Evolutionary conservation across 2,113 vertebrate genomes (phyloP), one percentile per base, ranked within the genome.

Genomic region (Amazona guildingii): DNA sequence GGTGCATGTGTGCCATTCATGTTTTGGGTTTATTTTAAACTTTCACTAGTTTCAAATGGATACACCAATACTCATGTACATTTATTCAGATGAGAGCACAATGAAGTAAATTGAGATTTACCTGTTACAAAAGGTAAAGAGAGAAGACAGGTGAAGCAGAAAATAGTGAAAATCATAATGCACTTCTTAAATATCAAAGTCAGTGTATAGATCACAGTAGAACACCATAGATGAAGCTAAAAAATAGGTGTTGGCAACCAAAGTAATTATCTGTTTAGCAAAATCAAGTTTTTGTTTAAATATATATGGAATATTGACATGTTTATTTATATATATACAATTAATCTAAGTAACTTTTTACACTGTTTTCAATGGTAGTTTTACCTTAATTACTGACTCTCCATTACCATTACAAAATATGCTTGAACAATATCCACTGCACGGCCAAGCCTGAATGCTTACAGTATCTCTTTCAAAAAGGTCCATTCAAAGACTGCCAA

Each of bases 401-500:
- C 51, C 43, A 79, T 23, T 37, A 48, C 8, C 54, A n/a, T 39
- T 59, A 78, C 48, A 69, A 92, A 88, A 35, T 20, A n/a, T 8
- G 72, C 37, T 44, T 9, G 7, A 74, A 88, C 85, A 91, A 83
- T 27, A 29, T 20, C 20, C 35, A 31, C 27, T 48, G 79, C 90
- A 28, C 0, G 55, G 35, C n/a, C 83, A 75, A 41, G n/a, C 35
- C 8, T 14, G 43, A 68, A 63, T 12, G 29, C 39, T 92, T 8
- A 92, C 48, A 61, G 44, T 66, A 66, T 86, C 95, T 83, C 68
- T 79, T 85, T 81, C 94, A 46, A 64, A 90, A 95, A 99, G 99
- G 99, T 81, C 99, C 99, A 18, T 99, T 99, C 96, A 99, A 97
- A 96, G 99, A 99, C 95, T 99, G 99, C 94, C 98, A 98, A 90